A percentile compares a stretch with the other conserved stretches of the same genome.
Conservation (phyloP, 2,113 vertebrate genomes). For the Clarias macrocephalus region DNA sequence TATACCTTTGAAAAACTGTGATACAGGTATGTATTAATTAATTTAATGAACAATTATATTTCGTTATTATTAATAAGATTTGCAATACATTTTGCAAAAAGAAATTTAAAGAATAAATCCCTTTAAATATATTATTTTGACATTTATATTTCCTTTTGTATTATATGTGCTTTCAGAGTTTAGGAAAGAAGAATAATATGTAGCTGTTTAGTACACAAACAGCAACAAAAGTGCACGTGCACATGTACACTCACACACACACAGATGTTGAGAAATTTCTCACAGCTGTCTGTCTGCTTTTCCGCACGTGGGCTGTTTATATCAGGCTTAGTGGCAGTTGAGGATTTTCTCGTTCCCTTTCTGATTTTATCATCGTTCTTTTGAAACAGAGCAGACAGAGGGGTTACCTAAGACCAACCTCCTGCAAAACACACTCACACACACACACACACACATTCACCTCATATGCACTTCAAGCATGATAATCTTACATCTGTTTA, state of each 20-base stretch:
- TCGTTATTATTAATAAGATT: neutral
- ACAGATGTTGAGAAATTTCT: slow-evolving; percentile 1
- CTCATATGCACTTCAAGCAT: neutral
- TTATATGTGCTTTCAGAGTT: neutral
- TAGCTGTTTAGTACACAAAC: neutral
- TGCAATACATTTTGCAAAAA: neutral
- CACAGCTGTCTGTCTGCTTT: slow-evolving; percentile 38
- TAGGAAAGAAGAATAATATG: slow-evolving; percentile 9
- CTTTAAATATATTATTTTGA: neutral
- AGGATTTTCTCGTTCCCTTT: slow-evolving; percentile 23
- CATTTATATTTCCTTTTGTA: neutral
- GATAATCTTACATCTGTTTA: neutral
- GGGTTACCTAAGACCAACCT: neutral
- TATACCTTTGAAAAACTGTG: neutral
- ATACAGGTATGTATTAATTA: neutral
- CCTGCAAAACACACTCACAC: neutral
- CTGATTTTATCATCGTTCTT: slow-evolving; percentile 30
- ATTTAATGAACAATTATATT: too few relatives aligned
- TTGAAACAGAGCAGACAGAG: slow-evolving; percentile 2
- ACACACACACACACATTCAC: neutral
- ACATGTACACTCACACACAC: slow-evolving; percentile 13
- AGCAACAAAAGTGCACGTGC: neutral
- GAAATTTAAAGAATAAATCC: too few relatives aligned
- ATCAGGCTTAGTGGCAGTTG: slow-evolving; percentile 37
- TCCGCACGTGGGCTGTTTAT: slow-evolving; percentile 43